Percentiles rank a stretch among this genome's conserved stretches.
Conservation (phyloP, 2,113 vertebrate genomes). For the Xenopus laevis region DNA sequence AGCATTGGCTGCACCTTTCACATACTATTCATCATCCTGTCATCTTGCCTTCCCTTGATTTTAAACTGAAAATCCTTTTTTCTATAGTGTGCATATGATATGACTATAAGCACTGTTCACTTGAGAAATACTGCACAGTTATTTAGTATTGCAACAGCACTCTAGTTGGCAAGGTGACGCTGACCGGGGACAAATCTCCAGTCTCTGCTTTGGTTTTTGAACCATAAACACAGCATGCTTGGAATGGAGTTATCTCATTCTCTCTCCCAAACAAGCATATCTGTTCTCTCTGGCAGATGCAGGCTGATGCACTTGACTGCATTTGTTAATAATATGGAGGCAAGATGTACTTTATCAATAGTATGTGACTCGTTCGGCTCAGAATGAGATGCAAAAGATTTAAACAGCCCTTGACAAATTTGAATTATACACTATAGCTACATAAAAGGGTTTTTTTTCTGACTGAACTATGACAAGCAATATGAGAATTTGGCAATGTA, state of each 20-base stretch:
- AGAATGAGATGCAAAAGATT: conserved; percentile 54
- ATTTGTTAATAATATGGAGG: conserved; percentile 54
- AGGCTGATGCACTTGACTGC: conserved; percentile 60
- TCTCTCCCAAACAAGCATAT: conserved; percentile 50
- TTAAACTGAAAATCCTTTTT: conserved; percentile 37
- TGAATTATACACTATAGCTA: conserved; percentile 49
- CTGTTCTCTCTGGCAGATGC: conserved; percentile 56
- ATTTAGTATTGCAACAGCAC: conserved; percentile 40
- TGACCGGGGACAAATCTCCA: conserved; percentile 57
- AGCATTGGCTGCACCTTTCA: conserved; percentile 11
- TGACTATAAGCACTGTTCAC: conserved; percentile 29
- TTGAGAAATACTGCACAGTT: conserved; percentile 21
- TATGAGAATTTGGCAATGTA: neutral
- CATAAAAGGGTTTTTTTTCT: conserved; percentile 29
- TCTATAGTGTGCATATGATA: conserved; percentile 5
- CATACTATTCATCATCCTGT: conserved; percentile 36
- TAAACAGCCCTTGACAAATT: conserved; percentile 49
- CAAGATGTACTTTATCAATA: conserved; percentile 54
- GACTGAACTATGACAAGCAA: conserved; percentile 45
- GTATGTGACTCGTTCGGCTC: conserved; percentile 51
- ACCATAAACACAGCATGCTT: conserved; percentile 51
- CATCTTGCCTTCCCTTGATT: conserved; percentile 32
- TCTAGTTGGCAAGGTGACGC: conserved; percentile 50
- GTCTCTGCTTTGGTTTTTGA: conserved; percentile 54
- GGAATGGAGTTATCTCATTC: conserved; percentile 51